Evolutionary conservation across 1,140 invertebrate species (phyloP), one percentile per base, ranked within the genome.

Genomic region (Pomphorhynchus laevis): DNA sequence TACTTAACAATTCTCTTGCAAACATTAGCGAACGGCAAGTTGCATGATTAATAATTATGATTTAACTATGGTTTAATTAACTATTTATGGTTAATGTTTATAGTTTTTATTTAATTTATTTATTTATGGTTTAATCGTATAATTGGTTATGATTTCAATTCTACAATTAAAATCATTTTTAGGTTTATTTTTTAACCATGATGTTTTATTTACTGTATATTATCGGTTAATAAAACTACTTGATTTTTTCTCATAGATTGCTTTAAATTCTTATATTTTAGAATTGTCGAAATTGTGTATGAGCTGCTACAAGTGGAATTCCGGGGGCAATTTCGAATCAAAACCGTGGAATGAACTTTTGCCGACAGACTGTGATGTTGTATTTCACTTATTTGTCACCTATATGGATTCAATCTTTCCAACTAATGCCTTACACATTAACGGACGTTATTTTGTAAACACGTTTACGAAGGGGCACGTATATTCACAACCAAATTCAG

Each of bases 381-480:
- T 74, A n/a, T 70, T 75, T 64, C 72, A 75, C 56, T 50, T 74
- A 31, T 63, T 74, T 31, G 69, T 69, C 35, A 67, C 68, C 3
- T 76, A 76, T 49, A 58, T 77, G 56, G 72, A 77, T 49, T 68
- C 68, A 3, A 66, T 72, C 51, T 52, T 76, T 5, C 67, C 71
- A 48, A 67, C 69, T 4, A 61, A 73, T 32, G 67, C 71, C 0
- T n/a, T n/a, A n/a, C n/a, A n/a, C n/a, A n/a, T n/a, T n/a, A n/a
- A n/a, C n/a, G n/a, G n/a, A n/a, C n/a, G n/a, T n/a, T n/a, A n/a
- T n/a, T n/a, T n/a, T n/a, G n/a, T n/a, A n/a, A n/a, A n/a, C n/a
- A n/a, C n/a, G n/a, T n/a, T n/a, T n/a, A n/a, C n/a, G n/a, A n/a
- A n/a, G n/a, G n/a, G n/a, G n/a, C n/a, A n/a, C n/a, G n/a, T n/a